phyloP scores from a whole-genome alignment of 2,888 invertebrate species.

The Gnatocerus cornutus region DNA sequence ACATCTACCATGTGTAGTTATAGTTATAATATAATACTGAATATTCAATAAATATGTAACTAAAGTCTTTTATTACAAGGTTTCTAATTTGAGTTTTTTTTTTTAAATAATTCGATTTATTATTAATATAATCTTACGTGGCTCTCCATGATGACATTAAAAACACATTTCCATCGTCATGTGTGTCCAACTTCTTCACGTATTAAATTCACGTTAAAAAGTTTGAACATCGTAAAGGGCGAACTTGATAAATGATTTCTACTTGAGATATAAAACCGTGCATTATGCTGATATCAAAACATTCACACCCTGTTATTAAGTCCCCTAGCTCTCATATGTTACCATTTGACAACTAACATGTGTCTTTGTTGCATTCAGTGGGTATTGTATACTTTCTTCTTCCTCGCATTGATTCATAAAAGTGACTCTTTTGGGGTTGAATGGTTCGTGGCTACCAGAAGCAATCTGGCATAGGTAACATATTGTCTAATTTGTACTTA shows the following conservation, averaged over 20 bases:
- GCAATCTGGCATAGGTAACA: constrained; percentile 59
- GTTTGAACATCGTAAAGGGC: constrained; percentile 5
- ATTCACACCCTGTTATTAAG: constrained; percentile 51
- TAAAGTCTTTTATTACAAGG: neutral
- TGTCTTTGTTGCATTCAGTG: constrained; percentile 23
- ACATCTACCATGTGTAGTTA: neutral
- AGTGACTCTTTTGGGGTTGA: constrained; percentile 40
- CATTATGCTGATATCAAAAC: constrained; percentile 43
- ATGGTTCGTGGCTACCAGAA: constrained; percentile 35
- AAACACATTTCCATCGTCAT: constrained; percentile 30
- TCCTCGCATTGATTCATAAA: constrained; percentile 38
- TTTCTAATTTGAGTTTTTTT: neutral
- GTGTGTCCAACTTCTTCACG: constrained; percentile 41
- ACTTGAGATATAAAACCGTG: constrained; percentile 35
- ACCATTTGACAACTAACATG: constrained; percentile 50
- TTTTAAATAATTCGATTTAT: too few relatives aligned
- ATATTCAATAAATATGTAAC: neutral
- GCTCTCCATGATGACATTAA: constrained; percentile 13
- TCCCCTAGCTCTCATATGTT: constrained; percentile 58
- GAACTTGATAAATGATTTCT: constrained; percentile 38
- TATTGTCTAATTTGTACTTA: constrained; percentile 65
- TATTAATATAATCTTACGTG: too few relatives aligned
- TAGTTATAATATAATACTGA: too few relatives aligned
- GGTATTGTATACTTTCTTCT: neutral
- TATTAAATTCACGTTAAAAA: constrained; percentile 40